A percentile compares a stretch with the other conserved stretches of the same genome.
These are phyloP conservation scores for Dryas iulia DNA, from an alignment of 1,140 invertebrate genomes.

Conservation along the genomic window DNA sequence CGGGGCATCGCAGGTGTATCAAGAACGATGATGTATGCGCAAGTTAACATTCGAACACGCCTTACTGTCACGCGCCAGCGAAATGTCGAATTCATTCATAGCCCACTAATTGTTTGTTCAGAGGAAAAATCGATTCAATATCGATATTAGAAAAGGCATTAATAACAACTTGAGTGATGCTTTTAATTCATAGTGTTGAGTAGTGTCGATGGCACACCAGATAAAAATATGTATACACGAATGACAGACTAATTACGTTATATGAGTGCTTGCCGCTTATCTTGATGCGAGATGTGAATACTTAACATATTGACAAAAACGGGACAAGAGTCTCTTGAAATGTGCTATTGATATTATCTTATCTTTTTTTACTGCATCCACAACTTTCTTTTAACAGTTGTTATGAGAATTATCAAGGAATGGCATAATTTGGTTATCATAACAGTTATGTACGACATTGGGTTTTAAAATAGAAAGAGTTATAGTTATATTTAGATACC, in stretches of 20 bases:
- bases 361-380: conserved; percentile 23
- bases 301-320: conserved; percentile 38
- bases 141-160: conserved; percentile 29
- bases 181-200: conserved; percentile 28
- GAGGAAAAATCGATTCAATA: conserved; percentile 28
- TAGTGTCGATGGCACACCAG: conserved; percentile 36
- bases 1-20: conserved; percentile 71
- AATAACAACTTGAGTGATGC: conserved; percentile 36
- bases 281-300: conserved; percentile 36
- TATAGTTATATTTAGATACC: too few species aligned
- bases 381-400: conserved; percentile 23
- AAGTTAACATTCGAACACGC: conserved; percentile 72
- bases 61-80: conserved; percentile 61
- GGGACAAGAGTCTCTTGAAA: conserved; percentile 28
- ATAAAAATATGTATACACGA: conserved; percentile 41
- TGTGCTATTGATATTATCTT: conserved; percentile 33
- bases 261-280: conserved; percentile 36
- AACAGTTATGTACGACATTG: neutral
- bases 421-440: neutral
- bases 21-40: conserved; percentile 67
- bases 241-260: conserved; percentile 61
- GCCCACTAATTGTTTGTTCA: conserved; percentile 28
- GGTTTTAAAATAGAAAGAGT: too few species aligned
- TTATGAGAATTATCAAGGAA: conserved; percentile 15
- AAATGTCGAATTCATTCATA: conserved; percentile 47